A percentile compares a stretch with the other conserved stretches of the same genome.
Evolutionary conservation across 2,797 vertebrate genomes (phyloP).

Genomic region (Poeciliopsis turneri): DNA sequence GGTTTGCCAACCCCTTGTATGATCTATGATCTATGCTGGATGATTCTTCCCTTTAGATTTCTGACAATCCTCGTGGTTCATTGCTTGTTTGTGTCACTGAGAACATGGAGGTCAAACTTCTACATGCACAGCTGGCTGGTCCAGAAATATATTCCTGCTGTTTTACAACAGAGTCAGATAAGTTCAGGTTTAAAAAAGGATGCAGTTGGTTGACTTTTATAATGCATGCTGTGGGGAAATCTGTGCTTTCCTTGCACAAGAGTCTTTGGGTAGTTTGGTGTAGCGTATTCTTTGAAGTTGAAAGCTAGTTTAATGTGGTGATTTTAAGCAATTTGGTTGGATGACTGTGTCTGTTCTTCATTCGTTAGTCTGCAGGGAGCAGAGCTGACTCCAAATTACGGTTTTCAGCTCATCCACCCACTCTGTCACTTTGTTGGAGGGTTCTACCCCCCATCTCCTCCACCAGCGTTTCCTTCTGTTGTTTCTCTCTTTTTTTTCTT

Average conservation of each 20-base stretch:
- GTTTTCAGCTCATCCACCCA: constrained; percentile 65
- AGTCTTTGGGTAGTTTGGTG: not conserved
- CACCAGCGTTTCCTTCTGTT: constrained; percentile 71
- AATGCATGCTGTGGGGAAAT: not conserved
- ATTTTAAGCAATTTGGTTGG: constrained; percentile 17
- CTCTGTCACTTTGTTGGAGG: constrained; percentile 44
- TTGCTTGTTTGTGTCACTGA: constrained; percentile 5
- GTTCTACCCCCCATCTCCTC: constrained; percentile 40
- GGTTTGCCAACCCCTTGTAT: not conserved
- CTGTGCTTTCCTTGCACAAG: not conserved
- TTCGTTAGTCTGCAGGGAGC: constrained; percentile 13
- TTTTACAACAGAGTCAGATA: constrained; percentile 1
- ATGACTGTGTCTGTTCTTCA: not conserved
- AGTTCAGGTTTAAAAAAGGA: constrained; percentile 14
- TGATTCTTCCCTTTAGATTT: constrained; percentile 18
- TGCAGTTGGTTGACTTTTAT: not conserved
- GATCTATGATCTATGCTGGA: constrained; percentile 1
- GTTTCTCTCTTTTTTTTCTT: constrained; percentile 63
- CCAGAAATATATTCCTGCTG: not conserved
- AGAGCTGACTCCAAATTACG: constrained; percentile 54
- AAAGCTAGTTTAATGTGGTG: constrained; percentile 8
- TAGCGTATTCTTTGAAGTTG: not conserved
- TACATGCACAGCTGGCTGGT: constrained; percentile 9
- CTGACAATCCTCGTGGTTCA: constrained; percentile 3
- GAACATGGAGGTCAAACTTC: not conserved